Evolutionary conservation across 2,113 vertebrate species (phyloP).

Genomic region (Cephalopterus ornatus): DNA sequence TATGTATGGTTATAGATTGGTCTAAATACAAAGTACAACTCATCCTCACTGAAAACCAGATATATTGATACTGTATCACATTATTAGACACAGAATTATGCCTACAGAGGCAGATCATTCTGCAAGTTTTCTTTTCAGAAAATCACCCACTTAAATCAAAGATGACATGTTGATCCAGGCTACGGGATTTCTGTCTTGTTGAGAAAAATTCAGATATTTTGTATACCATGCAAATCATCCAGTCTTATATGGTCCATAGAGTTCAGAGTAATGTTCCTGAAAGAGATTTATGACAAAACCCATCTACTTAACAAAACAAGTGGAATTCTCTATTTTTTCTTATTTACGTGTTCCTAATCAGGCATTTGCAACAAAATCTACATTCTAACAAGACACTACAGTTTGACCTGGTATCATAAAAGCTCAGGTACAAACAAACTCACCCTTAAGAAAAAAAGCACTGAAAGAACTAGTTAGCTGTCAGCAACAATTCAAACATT

Average conservation of each 20-base stretch:
- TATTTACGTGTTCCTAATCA: not conserved
- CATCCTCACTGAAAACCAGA: not conserved
- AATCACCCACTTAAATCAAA: constrained; percentile 4
- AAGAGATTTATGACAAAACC: not conserved
- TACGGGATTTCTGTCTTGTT: not conserved
- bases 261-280: not conserved
- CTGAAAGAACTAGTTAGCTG: not conserved
- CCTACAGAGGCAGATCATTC: not conserved
- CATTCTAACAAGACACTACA: not conserved
- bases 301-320: not conserved
- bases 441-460: not conserved
- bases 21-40: not conserved
- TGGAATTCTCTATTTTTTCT: not conserved
- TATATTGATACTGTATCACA: not conserved
- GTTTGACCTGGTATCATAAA: rapidly evolving
- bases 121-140: not conserved
- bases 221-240: not conserved
- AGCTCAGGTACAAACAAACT: not conserved
- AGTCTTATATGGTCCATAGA: not conserved
- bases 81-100: not conserved
- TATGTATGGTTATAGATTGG: not conserved
- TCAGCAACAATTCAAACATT: not conserved
- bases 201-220: not conserved
- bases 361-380: not conserved
- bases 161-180: not conserved